These are phyloP conservation scores for Heterohyrax brucei DNA, from an alignment of 2,797 vertebrate genomes.

Conservation along the genomic window DNA sequence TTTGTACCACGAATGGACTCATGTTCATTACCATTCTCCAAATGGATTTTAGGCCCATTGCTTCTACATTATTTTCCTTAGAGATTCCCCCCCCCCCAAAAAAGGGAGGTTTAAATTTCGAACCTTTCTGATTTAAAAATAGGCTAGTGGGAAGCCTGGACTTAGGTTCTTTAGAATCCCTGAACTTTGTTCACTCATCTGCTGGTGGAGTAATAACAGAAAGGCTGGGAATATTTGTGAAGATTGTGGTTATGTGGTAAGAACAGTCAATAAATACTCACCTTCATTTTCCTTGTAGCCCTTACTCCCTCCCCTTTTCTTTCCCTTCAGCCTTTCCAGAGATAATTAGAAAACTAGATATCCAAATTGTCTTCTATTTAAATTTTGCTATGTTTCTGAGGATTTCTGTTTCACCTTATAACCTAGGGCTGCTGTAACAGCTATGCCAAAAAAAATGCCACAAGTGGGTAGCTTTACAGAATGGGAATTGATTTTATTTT, in stretches of 20 bases:
- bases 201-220: background rate
- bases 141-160: background rate
- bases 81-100: background rate
- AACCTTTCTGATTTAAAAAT: background rate
- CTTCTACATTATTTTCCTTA: background rate
- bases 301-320: background rate
- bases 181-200: background rate
- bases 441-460: background rate
- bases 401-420: background rate
- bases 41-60: background rate
- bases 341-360: constrained; percentile 48
- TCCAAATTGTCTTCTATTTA: constrained; percentile 12
- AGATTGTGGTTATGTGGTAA: background rate
- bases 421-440: background rate
- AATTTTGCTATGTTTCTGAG: constrained; percentile 47
- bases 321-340: background rate
- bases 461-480: background rate
- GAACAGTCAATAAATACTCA: background rate
- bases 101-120: background rate
- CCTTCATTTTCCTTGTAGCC: background rate
- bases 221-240: background rate
- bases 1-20: background rate
- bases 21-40: background rate
- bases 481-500: background rate
- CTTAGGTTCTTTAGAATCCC: background rate